Evolutionary conservation across 2,888 invertebrate species (phyloP).

Genomic region (Papilio protenor): DNA sequence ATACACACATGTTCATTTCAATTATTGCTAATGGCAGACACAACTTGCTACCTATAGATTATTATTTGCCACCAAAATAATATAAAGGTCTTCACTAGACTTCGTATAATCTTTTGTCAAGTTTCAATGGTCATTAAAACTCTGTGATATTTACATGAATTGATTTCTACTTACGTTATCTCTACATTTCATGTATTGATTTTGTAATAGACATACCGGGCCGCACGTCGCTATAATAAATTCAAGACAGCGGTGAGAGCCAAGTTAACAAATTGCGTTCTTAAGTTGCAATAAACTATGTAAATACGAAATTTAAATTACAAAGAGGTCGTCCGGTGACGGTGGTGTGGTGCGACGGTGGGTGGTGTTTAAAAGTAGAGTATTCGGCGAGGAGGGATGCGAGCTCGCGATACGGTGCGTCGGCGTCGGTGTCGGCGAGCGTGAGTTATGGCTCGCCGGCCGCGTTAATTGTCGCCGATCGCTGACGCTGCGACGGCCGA

Average conservation of each 20-base stretch:
- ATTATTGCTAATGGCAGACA: neutral
- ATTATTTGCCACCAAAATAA: neutral
- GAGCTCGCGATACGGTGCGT: slow-evolving; percentile 62
- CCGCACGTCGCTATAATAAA: slow-evolving; percentile 48
- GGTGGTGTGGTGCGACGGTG: slow-evolving; percentile 49
- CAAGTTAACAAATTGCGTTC: slow-evolving; percentile 74
- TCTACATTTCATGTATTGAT: slow-evolving; percentile 21
- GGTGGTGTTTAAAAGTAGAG: slow-evolving; percentile 64
- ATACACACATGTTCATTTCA: neutral
- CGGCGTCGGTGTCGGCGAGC: slow-evolving; percentile 61
- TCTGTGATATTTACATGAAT: neutral
- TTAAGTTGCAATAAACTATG: slow-evolving; percentile 77
- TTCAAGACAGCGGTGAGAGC: slow-evolving; percentile 62
- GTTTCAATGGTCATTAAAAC: neutral
- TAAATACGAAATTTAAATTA: slow-evolving; percentile 76
- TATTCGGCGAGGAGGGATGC: slow-evolving; percentile 59
- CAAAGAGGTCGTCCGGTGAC: slow-evolving; percentile 60
- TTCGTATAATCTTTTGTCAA: neutral
- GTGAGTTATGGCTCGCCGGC: slow-evolving; percentile 68
- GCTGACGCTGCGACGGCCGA: slow-evolving; percentile 52
- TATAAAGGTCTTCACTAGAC: neutral
- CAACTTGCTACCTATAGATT: neutral
- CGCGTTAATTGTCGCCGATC: slow-evolving; percentile 71
- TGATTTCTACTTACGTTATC: neutral
- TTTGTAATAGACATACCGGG: slow-evolving; percentile 24